Evolutionary conservation across 2,797 vertebrate genomes (phyloP), one percentile per base, ranked within the genome.

Genomic region (Neosilurus hyrtlii): DNA sequence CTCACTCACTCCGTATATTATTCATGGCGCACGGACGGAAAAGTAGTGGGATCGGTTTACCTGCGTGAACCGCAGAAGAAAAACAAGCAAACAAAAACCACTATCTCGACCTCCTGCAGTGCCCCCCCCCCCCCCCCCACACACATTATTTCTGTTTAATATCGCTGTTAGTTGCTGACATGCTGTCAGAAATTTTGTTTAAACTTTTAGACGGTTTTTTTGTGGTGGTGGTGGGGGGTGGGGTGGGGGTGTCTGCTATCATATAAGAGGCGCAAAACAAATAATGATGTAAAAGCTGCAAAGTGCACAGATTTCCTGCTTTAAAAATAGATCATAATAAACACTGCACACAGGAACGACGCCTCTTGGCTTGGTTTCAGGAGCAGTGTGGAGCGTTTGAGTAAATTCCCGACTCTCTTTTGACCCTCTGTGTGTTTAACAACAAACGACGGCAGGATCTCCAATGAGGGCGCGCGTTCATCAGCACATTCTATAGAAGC

Each of bases 401-500:
- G 54, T 5, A 75, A 5, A 59, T 54, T 16, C 9, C 22, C 16
- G 10, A 24, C 56, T 37, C 11, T 15, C 6, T 22, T 52, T 20
- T 51, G 61, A 30, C 4, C 43, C 61, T 65, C 61, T 52, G n/a
- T 65, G 76, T 30, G 76, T 43, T 22, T 20, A 65, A 79, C 30
- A 79, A 65, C 76, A 66, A 78, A 78, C 15, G 30, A 9, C 37
- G 73, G 73, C 59, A 75, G 20, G 35, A 7, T 54, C 18, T 82
- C 56, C 66, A 71, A 20, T 71, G n/a, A 71, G 35, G 92, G 91
- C 66, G 91, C 90, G 89, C 92, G 9, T 88, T 92, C 85, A 92
- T 95, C 94, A 95, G 94, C 94, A 94, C 89, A 92, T 94, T 92
- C 91, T 93, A 89, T 86, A 89, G 89, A 75, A 88, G 20, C 15